These are phyloP conservation scores for Lochmaea crataegi DNA, from an alignment of 2,888 invertebrate species.

Conservation along the genomic window DNA sequence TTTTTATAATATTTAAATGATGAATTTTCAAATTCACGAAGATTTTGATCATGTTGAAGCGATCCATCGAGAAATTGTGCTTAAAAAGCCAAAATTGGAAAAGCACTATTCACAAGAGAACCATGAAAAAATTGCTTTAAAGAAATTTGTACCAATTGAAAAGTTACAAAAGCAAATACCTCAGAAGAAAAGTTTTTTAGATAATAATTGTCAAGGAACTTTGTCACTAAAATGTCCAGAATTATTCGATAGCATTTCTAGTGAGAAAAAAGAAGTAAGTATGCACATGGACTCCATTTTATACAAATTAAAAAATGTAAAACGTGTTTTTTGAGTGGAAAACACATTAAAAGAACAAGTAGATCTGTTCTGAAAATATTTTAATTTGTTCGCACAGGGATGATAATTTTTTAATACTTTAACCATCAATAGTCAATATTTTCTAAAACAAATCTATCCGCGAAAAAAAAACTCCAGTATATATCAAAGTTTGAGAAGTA, in stretches of 20 bases:
- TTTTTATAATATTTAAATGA: not conserved
- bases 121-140: not conserved
- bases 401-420: no score
- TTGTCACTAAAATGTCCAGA: not conserved
- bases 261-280: slow-evolving; percentile 6
- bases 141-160: not conserved
- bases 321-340: no score
- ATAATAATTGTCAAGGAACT: not conserved
- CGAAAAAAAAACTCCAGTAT: no score
- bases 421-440: no score
- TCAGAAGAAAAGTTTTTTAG: slow-evolving; percentile 29
- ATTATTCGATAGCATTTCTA: not conserved
- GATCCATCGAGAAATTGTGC: slow-evolving; percentile 4
- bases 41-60: slow-evolving; percentile 48
- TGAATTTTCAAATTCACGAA: slow-evolving; percentile 52
- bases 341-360: no score
- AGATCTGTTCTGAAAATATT: no score
- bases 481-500: no score
- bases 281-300: not conserved
- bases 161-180: slow-evolving; percentile 27
- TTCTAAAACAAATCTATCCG: no score
- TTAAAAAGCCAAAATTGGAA: not conserved
- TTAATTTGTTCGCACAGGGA: no score
- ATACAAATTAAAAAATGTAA: not conserved
- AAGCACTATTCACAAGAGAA: slow-evolving; percentile 7